These are phyloP conservation scores for Cotesia chilonis DNA, from an alignment of 1,140 invertebrate species.

Conservation along the genomic window DNA sequence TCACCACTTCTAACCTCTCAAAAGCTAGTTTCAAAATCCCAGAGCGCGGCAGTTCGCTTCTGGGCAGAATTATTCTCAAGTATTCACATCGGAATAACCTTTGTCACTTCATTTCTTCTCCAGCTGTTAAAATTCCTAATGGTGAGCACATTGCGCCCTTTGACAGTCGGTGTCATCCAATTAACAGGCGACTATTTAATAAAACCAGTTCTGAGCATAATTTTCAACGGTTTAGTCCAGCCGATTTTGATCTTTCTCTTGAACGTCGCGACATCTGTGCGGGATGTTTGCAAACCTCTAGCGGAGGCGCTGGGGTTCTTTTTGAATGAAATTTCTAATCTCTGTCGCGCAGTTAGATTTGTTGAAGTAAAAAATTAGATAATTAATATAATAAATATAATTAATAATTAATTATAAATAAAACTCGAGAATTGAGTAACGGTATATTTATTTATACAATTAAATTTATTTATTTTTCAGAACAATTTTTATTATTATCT, in stretches of 20 bases:
- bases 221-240: constrained; percentile 73
- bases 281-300: constrained; percentile 72
- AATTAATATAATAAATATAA: too few species aligned
- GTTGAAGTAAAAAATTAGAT: constrained; percentile 57
- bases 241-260: constrained; percentile 71
- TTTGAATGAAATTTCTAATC: constrained; percentile 60
- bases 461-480: constrained; percentile 51
- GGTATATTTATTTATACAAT: constrained; percentile 65
- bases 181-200: constrained; percentile 73
- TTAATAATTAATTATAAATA: too few species aligned
- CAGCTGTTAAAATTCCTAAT: constrained; percentile 69
- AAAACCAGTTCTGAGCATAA: constrained; percentile 72
- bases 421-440: constrained; percentile 44
- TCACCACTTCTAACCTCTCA: constrained; percentile 69
- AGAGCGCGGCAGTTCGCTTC: constrained; percentile 69
- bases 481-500: constrained; percentile 37
- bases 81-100: constrained; percentile 70
- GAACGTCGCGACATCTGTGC: constrained; percentile 70
- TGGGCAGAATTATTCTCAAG: constrained; percentile 75
- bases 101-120: constrained; percentile 70
- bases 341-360: constrained; percentile 65
- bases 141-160: constrained; percentile 68
- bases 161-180: constrained; percentile 71
- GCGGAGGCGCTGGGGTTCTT: constrained; percentile 67
- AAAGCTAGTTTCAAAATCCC: constrained; percentile 68